Conservation (phyloP, 1,140 invertebrate species). For the Drosophila santomea region DNA sequence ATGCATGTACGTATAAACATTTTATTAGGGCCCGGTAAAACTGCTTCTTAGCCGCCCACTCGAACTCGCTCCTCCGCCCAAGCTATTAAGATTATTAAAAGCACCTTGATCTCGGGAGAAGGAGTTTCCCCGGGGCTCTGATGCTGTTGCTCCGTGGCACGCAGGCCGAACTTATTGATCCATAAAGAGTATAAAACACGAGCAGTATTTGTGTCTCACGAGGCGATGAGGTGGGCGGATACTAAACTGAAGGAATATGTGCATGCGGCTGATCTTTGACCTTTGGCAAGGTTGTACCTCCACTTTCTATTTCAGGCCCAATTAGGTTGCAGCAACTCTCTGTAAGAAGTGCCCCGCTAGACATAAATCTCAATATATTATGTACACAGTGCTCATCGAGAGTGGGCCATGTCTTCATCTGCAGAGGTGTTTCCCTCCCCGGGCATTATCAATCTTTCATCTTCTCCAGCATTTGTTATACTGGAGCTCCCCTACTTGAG, state of each 20-base stretch:
- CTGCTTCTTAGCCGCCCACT: slow-evolving; percentile 29
- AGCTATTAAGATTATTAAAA: slow-evolving; percentile 80
- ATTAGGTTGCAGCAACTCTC: slow-evolving; percentile 12
- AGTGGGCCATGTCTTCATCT: slow-evolving; percentile 27
- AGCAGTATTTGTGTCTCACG: slow-evolving; percentile 69
- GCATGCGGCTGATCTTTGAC: slow-evolving; percentile 50
- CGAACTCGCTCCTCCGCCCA: slow-evolving; percentile 22
- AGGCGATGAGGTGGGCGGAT: slow-evolving; percentile 18
- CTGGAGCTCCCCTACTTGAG: slow-evolving; percentile 24
- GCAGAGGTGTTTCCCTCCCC: slow-evolving; percentile 12
- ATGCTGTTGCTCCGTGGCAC: slow-evolving; percentile 38
- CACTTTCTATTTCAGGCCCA: neutral
- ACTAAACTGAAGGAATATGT: slow-evolving; percentile 4
- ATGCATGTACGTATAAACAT: slow-evolving; percentile 7
- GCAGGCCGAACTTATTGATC: slow-evolving; percentile 75
- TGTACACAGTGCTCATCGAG: slow-evolving; percentile 1
- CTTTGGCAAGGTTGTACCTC: slow-evolving; percentile 46
- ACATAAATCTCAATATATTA: slow-evolving; percentile 22
- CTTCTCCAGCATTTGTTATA: slow-evolving; percentile 48
- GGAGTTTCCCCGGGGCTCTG: slow-evolving; percentile 6
- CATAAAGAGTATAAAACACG: slow-evolving; percentile 77
- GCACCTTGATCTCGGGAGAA: slow-evolving; percentile 64
- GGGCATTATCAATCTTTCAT: slow-evolving; percentile 35
- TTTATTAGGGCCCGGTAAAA: slow-evolving; percentile 13
- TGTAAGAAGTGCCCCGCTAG: neutral